Percentiles rank a stretch among this genome's conserved stretches.
Evolutionary conservation across 2,888 invertebrate genomes (phyloP).

Genomic region (Apamea crenata): DNA sequence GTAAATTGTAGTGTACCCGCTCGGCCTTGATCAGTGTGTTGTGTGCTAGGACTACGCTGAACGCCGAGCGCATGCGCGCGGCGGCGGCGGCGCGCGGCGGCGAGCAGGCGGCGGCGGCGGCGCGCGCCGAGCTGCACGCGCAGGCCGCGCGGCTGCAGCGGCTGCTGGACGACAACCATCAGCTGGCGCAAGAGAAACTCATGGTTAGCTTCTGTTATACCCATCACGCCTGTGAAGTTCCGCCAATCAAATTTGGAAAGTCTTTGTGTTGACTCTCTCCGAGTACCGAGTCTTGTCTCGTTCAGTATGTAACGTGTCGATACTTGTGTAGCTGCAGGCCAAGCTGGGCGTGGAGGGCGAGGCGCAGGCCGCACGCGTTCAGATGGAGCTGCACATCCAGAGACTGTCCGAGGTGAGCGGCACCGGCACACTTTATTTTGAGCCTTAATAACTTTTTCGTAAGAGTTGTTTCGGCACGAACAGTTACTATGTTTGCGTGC

Average conservation of each 20-base stretch:
- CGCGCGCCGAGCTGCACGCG: constrained; percentile 91
- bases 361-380: constrained; percentile 91
- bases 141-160: constrained; percentile 92
- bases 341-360: constrained; percentile 89
- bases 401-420: constrained; percentile 90
- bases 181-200: constrained; percentile 91
- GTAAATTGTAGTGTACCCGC: neutral
- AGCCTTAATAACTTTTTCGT: neutral
- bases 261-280: neutral
- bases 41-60: constrained; percentile 78
- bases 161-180: constrained; percentile 91
- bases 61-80: constrained; percentile 92
- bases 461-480: neutral
- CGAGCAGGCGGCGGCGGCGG: constrained; percentile 90
- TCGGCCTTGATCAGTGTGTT: neutral
- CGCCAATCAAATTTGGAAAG: neutral
- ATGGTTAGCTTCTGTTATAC: constrained; percentile 77
- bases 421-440: neutral
- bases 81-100: constrained; percentile 90
- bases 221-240: neutral
- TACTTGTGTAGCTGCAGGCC: constrained; percentile 82
- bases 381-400: constrained; percentile 92
- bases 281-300: neutral
- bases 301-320: neutral
- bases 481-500: constrained; percentile 10